Percentiles rank a stretch among this genome's conserved stretches.
Conservation (phyloP, 2,113 vertebrate genomes). For the Aix galericulata region DNA sequence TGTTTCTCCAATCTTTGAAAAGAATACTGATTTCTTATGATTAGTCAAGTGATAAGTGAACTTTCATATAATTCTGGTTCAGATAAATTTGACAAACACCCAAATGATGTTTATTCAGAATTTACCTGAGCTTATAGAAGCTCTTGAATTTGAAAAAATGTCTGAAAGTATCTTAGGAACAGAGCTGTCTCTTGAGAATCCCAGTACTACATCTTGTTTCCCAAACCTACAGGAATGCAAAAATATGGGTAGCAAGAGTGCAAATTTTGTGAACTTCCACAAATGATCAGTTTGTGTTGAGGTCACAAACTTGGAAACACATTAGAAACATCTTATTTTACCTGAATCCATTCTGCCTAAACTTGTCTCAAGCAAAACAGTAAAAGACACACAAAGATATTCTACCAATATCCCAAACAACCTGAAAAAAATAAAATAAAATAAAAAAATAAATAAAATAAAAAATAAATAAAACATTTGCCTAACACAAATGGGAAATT, state of each 20-base stretch:
- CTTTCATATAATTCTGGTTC: slow-evolving; percentile 21
- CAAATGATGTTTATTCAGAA: not conserved
- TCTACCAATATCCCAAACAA: not conserved
- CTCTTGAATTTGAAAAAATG: not conserved
- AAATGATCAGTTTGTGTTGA: not conserved
- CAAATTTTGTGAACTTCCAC: not conserved
- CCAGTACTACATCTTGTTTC: not conserved
- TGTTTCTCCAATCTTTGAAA: slow-evolving; percentile 51
- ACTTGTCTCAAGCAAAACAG: not conserved
- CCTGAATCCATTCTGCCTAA: not conserved
- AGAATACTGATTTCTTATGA: slow-evolving; percentile 30
- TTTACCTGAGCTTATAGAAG: not conserved
- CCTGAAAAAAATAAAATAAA: not conserved
- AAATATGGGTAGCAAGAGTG: not conserved
- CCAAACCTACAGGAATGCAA: not conserved
- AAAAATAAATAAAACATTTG: slow-evolving; percentile 71
- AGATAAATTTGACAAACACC: slow-evolving; percentile 39
- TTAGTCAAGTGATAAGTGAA: slow-evolving; percentile 44
- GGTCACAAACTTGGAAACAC: not conserved
- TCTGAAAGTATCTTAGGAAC: not conserved
- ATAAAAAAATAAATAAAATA: too few relatives aligned
- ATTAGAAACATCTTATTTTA: not conserved
- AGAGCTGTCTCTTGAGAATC: not conserved
- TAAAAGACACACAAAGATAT: not conserved
- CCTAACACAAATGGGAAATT: slow-evolving; percentile 67